Conservation (phyloP, 2,888 invertebrate species). For the Antheraea yamamai region DNA sequence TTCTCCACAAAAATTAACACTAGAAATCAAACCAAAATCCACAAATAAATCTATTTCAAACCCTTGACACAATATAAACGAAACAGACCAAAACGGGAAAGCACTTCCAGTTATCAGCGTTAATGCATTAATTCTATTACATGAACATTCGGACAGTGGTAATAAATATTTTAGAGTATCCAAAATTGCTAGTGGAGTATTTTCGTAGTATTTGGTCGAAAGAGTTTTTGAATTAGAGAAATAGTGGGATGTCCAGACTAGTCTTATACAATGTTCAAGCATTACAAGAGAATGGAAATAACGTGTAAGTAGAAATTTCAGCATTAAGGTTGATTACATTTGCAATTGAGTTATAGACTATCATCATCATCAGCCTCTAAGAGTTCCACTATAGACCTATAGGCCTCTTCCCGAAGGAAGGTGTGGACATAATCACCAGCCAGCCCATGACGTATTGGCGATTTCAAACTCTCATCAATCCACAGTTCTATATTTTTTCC, state of each 20-base stretch:
- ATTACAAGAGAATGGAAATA: background rate
- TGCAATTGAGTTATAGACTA: background rate
- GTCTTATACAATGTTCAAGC: background rate
- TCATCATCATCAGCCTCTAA: too few relatives aligned
- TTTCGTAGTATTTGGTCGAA: background rate
- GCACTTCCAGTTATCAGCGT: background rate
- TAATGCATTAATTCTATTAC: slow-evolving; percentile 4
- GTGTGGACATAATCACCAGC: too few relatives aligned
- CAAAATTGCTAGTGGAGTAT: background rate
- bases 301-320: background rate
- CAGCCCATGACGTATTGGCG: too few relatives aligned
- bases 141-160: background rate
- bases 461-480: too few relatives aligned
- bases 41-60: background rate
- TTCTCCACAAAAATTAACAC: background rate
- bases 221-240: background rate
- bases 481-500: too few relatives aligned
- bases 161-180: background rate
- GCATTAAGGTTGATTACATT: background rate
- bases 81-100: slow-evolving; percentile 1
- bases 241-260: background rate
- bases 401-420: too few relatives aligned
- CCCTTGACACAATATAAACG: background rate
- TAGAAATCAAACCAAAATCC: too few relatives aligned
- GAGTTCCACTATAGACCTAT: too few relatives aligned